phyloP scores from a whole-genome alignment of 2,797 vertebrate genomes.

The Hippopotamyrus pictus region DNA sequence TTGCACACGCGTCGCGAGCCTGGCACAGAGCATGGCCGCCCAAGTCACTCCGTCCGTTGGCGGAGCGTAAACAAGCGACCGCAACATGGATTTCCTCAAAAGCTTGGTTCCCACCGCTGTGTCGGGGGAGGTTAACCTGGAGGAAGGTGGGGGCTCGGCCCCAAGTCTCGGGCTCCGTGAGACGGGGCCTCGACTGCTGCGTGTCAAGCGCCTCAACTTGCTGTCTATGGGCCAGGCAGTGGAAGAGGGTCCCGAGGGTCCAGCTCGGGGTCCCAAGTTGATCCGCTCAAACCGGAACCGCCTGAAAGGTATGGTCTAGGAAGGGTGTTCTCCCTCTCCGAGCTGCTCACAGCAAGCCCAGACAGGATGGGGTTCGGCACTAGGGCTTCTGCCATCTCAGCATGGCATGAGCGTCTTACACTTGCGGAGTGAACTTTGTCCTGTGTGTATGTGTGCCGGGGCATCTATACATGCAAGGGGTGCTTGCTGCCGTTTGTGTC shows the following conservation, averaged over 20 bases:
- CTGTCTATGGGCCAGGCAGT: conserved; percentile 70
- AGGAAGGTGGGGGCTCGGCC: conserved; percentile 43
- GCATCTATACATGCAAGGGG: not conserved
- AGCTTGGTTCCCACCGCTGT: conserved; percentile 73
- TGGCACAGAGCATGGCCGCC: not conserved
- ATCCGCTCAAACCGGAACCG: conserved; percentile 38
- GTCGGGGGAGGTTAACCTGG: conserved; percentile 65
- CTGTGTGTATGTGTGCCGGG: not conserved
- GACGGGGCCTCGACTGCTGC: conserved; percentile 72
- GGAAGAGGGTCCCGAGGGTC: conserved; percentile 55
- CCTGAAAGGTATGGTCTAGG: conserved; percentile 57
- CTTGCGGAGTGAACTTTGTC: not conserved
- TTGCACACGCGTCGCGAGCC: not conserved
- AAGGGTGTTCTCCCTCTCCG: not conserved
- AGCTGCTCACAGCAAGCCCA: not conserved
- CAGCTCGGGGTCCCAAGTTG: conserved; percentile 28
- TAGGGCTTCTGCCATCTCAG: not conserved
- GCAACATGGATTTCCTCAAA: conserved; percentile 84
- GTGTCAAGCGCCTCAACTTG: conserved; percentile 72
- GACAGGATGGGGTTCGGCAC: not conserved
- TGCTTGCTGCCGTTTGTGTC: not conserved
- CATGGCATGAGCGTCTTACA: not conserved
- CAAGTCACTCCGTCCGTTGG: not conserved
- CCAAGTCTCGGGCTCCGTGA: conserved; percentile 46
- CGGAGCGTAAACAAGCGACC: conserved; percentile 31